phyloP scores from a whole-genome alignment of 2,888 invertebrate species.

The Lissocephala sabroskyi region DNA sequence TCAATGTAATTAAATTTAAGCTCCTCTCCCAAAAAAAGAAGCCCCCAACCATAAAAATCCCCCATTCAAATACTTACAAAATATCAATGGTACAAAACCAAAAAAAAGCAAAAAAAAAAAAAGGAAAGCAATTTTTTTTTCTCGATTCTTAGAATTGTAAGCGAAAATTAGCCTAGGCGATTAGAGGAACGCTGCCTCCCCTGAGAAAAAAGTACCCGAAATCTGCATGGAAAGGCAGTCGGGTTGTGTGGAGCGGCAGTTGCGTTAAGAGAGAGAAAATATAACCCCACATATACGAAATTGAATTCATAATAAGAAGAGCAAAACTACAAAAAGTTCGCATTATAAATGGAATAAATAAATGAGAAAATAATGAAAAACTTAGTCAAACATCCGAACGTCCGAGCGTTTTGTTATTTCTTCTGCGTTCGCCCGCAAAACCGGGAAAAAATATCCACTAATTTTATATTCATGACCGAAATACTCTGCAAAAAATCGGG shows the following conservation, averaged over 20 bases:
- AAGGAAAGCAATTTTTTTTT: constrained; percentile 27
- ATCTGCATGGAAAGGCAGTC: constrained; percentile 2
- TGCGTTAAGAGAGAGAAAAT: constrained; percentile 2
- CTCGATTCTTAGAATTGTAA: constrained; percentile 42
- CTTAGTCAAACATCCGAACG: constrained; percentile 53
- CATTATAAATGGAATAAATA: constrained; percentile 40
- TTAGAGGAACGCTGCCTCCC: no score
- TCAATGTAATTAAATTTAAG: constrained; percentile 2
- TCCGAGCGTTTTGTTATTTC: no score
- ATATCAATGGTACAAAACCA: no score
- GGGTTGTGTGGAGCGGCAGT: neutral
- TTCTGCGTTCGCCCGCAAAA: no score
- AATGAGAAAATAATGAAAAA: constrained; percentile 46
- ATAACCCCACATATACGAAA: constrained; percentile 4
- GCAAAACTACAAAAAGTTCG: constrained; percentile 18
- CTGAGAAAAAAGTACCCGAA: neutral
- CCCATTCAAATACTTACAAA: neutral
- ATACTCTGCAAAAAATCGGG: no score
- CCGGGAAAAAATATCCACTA: no score
- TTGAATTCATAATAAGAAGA: constrained; percentile 3
- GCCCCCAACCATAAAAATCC: neutral
- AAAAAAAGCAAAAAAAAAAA: neutral
- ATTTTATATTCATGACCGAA: no score
- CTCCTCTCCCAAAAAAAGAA: no score
- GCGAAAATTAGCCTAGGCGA: constrained; percentile 38